These are phyloP conservation scores for Drosophila maculinotata DNA, from an alignment of 2,888 invertebrate species.

Conservation along the genomic window DNA sequence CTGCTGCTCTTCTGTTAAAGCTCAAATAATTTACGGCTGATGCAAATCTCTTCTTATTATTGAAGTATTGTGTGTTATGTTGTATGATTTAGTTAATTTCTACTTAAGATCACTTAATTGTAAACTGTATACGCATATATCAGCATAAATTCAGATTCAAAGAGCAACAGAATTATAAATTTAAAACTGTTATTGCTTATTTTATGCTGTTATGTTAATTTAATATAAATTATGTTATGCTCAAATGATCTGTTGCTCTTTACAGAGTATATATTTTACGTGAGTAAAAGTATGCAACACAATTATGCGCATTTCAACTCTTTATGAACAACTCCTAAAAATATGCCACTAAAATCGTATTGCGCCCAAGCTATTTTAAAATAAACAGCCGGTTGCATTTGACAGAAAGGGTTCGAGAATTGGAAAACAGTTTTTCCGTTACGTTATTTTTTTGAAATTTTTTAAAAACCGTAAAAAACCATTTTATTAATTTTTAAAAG, in stretches of 20 bases:
- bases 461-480: no score
- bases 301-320: rapidly evolving
- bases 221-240: neutral
- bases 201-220: slow-evolving; percentile 5
- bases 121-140: no score
- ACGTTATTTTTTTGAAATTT: no score
- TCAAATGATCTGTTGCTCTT: slow-evolving; percentile 5
- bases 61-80: neutral
- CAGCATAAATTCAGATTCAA: neutral
- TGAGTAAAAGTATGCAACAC: slow-evolving; percentile 24
- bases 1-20: neutral
- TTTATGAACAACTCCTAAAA: neutral
- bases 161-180: neutral
- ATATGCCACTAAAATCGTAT: neutral
- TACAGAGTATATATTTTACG: neutral
- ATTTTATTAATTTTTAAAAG: no score
- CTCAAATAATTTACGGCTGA: neutral
- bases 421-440: no score
- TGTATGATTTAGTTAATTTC: neutral
- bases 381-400: no score
- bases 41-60: no score
- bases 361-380: neutral
- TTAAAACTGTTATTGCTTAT: neutral
- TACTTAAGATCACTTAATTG: neutral
- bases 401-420: no score